Base-by-base conservation (phyloP, 2,797 vertebrate genomes). In the Steatocranus sp. region DNA sequence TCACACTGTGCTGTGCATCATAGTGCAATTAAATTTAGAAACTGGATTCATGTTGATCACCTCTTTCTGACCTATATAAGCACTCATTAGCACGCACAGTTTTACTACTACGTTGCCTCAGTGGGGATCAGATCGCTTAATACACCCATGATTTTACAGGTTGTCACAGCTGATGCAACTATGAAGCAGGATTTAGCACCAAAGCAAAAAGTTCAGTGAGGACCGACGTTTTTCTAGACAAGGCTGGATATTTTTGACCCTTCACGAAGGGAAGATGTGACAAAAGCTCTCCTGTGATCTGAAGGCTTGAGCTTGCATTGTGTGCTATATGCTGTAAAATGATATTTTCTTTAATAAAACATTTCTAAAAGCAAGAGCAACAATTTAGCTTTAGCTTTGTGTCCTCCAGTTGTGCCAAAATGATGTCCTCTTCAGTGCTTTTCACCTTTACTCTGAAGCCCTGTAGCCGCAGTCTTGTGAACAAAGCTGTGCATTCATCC, bases 401-500 rank as follows among this genome's bases (percentile, higher is more conserved):
- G 53, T 41, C 30, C 56, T 14, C 0, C 43, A 1, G 38, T 36
- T 14, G 1, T 46, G 11, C 46, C 50, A 53, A 78, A 84, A 66
- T 61, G 5, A 20, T 3, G 25, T 54, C 20, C 14, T 38, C 23
- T 32, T 74, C 20, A 17, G 6, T 76, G 68, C n/a, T 58, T 83
- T 66, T 20, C 54, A 66, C n/a, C 83, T 66, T 79, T 53, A 32
- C 63, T 48, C 41, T 25, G 75, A 43, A 18, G n/a, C 50, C 3
- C 75, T 3, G 77, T 1, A 74, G 81, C 80, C 12, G 38, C 56
- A 75, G 50, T 75, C 73, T 66, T 49, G 75, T 78, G 73, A 83
- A 80, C 78, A 79, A 86, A 87, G 80, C 80, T 58, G 17, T 70
- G 73, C 20, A 56, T 84, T 80, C 83, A 20, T 79, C 86, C 70